Evolutionary conservation across 2,888 invertebrate genomes (phyloP).

Genomic region (Pandemis heparana): DNA sequence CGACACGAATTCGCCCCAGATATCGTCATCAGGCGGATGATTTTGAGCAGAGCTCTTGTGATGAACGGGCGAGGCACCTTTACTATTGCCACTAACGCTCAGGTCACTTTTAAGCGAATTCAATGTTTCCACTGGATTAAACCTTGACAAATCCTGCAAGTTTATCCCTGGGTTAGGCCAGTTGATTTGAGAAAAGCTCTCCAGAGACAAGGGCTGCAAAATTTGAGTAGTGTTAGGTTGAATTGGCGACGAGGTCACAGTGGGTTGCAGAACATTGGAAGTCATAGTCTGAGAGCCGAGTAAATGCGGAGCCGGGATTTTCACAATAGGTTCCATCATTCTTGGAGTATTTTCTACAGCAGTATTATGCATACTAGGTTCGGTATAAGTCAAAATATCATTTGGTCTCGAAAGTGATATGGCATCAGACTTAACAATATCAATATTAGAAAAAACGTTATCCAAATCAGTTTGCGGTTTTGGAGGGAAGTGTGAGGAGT

Average conservation of each 20-base stretch:
- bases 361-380: constrained; percentile 31
- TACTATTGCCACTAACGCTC: constrained; percentile 65
- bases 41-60: constrained; percentile 56
- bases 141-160: constrained; percentile 79
- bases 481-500: constrained; percentile 43
- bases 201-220: constrained; percentile 78
- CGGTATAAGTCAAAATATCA: constrained; percentile 54
- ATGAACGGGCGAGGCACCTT: constrained; percentile 70
- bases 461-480: constrained; percentile 52
- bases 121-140: constrained; percentile 80
- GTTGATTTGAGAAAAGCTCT: constrained; percentile 85
- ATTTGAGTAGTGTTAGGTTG: constrained; percentile 75
- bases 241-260: constrained; percentile 49
- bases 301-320: constrained; percentile 45
- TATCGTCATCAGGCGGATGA: constrained; percentile 80
- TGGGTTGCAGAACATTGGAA: constrained; percentile 66
- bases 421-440: constrained; percentile 60
- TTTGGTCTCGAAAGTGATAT: constrained; percentile 60
- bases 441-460: constrained; percentile 54
- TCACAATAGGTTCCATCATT: constrained; percentile 49
- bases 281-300: constrained; percentile 46
- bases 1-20: constrained; percentile 87
- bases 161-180: constrained; percentile 88
- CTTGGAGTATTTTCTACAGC: constrained; percentile 49
- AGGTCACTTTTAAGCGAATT: constrained; percentile 75